phyloP scores from a whole-genome alignment of 2,797 vertebrate genomes.

The Triplophysa yarkandensis region DNA sequence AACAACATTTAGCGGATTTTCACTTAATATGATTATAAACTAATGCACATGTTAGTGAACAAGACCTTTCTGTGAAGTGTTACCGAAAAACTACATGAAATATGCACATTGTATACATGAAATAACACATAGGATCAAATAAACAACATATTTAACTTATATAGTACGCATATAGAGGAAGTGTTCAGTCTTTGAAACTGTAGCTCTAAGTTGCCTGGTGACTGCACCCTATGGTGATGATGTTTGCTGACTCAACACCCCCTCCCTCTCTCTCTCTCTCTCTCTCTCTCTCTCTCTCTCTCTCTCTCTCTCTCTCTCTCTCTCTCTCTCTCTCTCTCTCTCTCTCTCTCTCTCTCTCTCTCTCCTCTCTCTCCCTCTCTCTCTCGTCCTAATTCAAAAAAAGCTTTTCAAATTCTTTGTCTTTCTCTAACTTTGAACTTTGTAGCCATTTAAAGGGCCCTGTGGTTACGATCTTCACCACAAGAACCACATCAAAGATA shows the following conservation, averaged over 20 bases:
- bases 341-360: constrained; percentile 32
- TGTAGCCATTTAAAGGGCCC: constrained; percentile 32
- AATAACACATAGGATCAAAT: no score
- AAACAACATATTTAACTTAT: not conserved
- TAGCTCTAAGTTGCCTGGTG: constrained; percentile 78
- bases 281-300: constrained; percentile 38
- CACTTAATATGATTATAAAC: no score
- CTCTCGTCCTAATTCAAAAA: constrained; percentile 8
- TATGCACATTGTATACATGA: not conserved
- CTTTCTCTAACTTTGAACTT: constrained; percentile 14
- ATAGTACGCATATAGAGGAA: constrained; percentile 12
- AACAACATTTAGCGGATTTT: no score
- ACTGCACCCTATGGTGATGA: constrained; percentile 62
- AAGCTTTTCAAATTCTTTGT: constrained; percentile 40
- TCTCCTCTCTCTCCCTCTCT: constrained; percentile 9
- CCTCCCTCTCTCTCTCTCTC: constrained; percentile 26
- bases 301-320: constrained; percentile 20
- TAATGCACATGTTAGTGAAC: no score
- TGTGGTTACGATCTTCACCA: constrained; percentile 18
- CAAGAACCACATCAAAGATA: constrained; percentile 34
- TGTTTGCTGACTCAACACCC: constrained; percentile 36
- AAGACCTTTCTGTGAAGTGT: no score
- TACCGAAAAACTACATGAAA: no score
- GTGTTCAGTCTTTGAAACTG: constrained; percentile 60
- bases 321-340: constrained; percentile 11